Evolutionary conservation across 2,797 vertebrate genomes (phyloP).

Genomic region (Melanotaenia nigrans): DNA sequence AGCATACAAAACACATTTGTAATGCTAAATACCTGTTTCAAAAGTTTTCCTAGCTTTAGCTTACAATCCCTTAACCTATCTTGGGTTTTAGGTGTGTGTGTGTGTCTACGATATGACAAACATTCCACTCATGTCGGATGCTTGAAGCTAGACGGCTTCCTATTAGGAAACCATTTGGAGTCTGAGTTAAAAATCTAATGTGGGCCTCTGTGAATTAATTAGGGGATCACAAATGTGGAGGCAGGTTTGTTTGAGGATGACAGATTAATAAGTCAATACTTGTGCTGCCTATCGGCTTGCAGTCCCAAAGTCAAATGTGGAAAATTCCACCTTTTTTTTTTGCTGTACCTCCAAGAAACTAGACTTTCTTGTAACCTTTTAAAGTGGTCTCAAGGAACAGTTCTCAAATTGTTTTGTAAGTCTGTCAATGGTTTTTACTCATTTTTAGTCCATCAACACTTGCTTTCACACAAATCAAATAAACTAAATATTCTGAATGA

Average conservation of each 20-base stretch:
- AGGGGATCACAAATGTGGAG: constrained; percentile 45
- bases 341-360: neutral
- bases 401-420: neutral
- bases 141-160: constrained; percentile 14
- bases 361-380: neutral
- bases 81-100: constrained; percentile 9
- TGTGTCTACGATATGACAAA: constrained; percentile 27
- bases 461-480: no score
- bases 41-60: constrained; percentile 29
- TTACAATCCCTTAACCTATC: constrained; percentile 5
- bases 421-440: no score
- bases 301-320: constrained; percentile 14
- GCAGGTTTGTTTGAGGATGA: constrained; percentile 40
- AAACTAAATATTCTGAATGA: no score
- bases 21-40: constrained; percentile 20
- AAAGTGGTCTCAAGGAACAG: neutral
- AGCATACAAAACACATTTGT: constrained; percentile 31
- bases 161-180: constrained; percentile 32
- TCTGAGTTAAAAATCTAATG: constrained; percentile 37
- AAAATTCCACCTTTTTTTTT: constrained; percentile 22
- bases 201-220: constrained; percentile 62
- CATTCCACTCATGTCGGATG: constrained; percentile 31
- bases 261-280: constrained; percentile 65
- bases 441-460: no score
- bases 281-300: constrained; percentile 15